Base-by-base conservation (phyloP, 2,113 vertebrate genomes). In the Machaerirhynchus nigripectus region DNA sequence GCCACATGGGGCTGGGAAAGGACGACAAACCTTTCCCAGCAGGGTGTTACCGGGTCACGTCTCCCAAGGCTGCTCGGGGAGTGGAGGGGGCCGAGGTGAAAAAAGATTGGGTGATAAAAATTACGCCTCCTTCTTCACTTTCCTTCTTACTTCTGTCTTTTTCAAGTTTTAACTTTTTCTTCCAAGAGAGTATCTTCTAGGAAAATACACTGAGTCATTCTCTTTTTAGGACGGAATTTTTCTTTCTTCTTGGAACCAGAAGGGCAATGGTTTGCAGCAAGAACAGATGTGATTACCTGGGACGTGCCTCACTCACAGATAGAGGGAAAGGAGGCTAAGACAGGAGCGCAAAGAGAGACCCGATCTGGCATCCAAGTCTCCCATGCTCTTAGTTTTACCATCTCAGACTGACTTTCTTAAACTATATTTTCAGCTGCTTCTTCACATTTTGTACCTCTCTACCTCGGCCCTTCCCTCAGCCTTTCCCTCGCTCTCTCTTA, bases 41-140 rank as follows among this genome's bases (percentile, higher is more conserved):
- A 22, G 40, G 26, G 1, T 40, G 31, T 68, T 76, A 30, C 5
- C 0, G 2, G 16, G 12, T 12, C 1, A 1, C 1, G 1, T 52
- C 13, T 64, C 49, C 11, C 39, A 59, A 19, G 40, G 19, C 26
- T 49, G 47, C 10, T 44, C 2, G 2, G n/a, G 8, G 6, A 5
- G 17, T 1, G 9, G 28, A 81, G 11, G 13, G 9, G 6, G 2
- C 9, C 1, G 3, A 0, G 0, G 31, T 18, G 27, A 23, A 63
- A 76, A 69, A 69, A 53, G 11, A 27, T 2, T 1, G 10, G 6
- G 3, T 35, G 3, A 6, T 23, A 55, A 82, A 85, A 39, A 18
- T 40, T 60, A 7, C 4, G 10, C 33, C 15, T 59, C 12, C 28
- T 37, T 75, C 44, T 71, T 74, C 35, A 31, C 13, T 67, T 78